Percentiles rank a stretch among this genome's conserved stretches.
Evolutionary conservation across 2,888 invertebrate genomes (phyloP).

Genomic region (Seira ritae): DNA sequence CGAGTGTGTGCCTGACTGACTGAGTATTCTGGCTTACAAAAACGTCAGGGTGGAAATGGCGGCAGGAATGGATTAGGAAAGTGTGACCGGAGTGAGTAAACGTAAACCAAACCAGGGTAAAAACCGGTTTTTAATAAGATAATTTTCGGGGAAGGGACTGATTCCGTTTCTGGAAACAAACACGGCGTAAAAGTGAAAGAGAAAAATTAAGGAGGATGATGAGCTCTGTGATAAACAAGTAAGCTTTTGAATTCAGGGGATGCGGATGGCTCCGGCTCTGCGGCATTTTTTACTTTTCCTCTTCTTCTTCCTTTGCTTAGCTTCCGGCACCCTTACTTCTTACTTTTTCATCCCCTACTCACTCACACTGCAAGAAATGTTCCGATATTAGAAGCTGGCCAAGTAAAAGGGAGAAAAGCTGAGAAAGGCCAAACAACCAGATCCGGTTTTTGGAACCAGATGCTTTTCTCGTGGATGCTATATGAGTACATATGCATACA

Average conservation of each 20-base stretch:
- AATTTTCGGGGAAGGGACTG: constrained; percentile 36
- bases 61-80: constrained; percentile 19
- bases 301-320: too few relatives aligned
- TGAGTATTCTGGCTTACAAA: too few relatives aligned
- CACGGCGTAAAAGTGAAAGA: neutral
- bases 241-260: too few relatives aligned
- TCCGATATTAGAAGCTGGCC: neutral
- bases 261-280: constrained; percentile 26
- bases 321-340: constrained; percentile 47
- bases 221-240: constrained; percentile 29
- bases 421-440: constrained; percentile 44
- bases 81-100: constrained; percentile 37
- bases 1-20: too few relatives aligned
- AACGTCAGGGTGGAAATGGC: constrained; percentile 23
- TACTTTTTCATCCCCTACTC: constrained; percentile 22
- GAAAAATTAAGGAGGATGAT: neutral
- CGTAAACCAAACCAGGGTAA: neutral
- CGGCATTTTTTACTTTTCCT: constrained; percentile 49
- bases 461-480: too few relatives aligned
- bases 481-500: too few relatives aligned
- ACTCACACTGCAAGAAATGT: constrained; percentile 31
- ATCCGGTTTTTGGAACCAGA: too few relatives aligned
- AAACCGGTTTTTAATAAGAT: constrained; percentile 47
- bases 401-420: constrained; percentile 6
- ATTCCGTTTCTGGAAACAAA: neutral